phyloP scores from a whole-genome alignment of 2,113 vertebrate species.

The Acanthisitta chloris region DNA sequence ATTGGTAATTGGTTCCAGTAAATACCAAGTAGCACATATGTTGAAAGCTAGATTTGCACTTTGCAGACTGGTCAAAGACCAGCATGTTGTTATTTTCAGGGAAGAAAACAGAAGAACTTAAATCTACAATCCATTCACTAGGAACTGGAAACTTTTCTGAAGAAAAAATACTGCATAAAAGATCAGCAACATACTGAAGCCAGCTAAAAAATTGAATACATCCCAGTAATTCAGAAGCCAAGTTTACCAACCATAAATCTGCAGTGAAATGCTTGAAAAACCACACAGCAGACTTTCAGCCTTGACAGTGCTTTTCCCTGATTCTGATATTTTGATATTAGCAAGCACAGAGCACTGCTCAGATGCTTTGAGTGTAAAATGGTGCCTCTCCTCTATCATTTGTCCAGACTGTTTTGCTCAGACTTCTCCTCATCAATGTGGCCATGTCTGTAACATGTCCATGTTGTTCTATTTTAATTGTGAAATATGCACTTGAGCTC shows the following conservation, averaged over 20 bases:
- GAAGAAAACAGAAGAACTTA: neutral
- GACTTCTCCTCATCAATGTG: neutral
- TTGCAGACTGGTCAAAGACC: neutral
- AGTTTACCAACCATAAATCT: neutral
- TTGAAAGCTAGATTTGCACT: neutral
- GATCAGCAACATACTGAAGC: neutral
- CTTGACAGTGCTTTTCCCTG: neutral
- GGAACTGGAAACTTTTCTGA: conserved; percentile 18
- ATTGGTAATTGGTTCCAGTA: neutral
- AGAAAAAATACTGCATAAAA: neutral
- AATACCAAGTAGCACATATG: neutral
- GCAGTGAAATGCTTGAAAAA: conserved; percentile 26
- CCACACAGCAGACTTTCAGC: neutral
- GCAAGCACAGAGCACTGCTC: neutral
- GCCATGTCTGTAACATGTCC: neutral
- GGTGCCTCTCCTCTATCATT: neutral
- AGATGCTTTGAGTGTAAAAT: neutral
- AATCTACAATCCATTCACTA: neutral
- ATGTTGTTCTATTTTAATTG: neutral
- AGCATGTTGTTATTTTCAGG: neutral
- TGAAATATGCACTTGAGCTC: neutral
- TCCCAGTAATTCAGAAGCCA: conserved; percentile 27
- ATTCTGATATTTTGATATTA: neutral
- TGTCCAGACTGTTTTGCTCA: neutral
- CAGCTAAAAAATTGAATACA: conserved; percentile 42